phyloP scores from a whole-genome alignment of 2,888 invertebrate genomes.

The Euplexia lucipara region DNA sequence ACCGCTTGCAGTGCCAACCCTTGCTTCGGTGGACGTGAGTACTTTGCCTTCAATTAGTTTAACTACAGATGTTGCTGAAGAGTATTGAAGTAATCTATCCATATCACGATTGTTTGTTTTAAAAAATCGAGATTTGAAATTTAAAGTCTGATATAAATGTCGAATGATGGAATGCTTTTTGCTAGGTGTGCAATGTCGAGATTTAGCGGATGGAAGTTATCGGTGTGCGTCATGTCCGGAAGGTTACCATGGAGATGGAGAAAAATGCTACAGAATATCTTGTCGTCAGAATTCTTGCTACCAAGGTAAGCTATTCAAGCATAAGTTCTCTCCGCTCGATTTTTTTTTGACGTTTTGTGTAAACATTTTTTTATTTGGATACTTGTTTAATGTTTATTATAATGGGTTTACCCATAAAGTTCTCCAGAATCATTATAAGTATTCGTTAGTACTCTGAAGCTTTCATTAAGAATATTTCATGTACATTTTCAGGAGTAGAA shows the following conservation, averaged over 20 bases:
- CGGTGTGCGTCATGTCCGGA: constrained; percentile 96
- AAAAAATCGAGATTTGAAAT: too few species aligned
- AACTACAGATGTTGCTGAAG: too few species aligned
- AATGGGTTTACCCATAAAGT: too few species aligned
- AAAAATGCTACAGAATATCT: constrained; percentile 90
- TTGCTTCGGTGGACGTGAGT: constrained; percentile 87
- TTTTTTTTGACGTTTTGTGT: not conserved
- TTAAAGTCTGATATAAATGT: too few species aligned
- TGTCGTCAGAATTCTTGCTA: constrained; percentile 79
- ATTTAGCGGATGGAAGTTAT: constrained; percentile 88
- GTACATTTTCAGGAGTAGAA: constrained; percentile 90
- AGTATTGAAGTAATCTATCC: too few species aligned
- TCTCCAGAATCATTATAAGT: too few species aligned
- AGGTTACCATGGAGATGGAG: constrained; percentile 94
- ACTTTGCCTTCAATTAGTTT: not conserved
- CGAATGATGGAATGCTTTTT: not conserved
- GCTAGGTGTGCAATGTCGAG: constrained; percentile 82
- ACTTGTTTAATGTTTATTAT: too few species aligned
- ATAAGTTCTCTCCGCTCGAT: not conserved
- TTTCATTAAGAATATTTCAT: not conserved
- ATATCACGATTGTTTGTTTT: too few species aligned
- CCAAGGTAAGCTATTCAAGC: constrained; percentile 68
- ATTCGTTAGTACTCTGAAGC: not conserved
- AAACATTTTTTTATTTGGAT: not conserved
- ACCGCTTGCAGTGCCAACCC: constrained; percentile 93